phyloP scores from a whole-genome alignment of 1,140 invertebrate species.

The Lepidotrigona ventralis region DNA sequence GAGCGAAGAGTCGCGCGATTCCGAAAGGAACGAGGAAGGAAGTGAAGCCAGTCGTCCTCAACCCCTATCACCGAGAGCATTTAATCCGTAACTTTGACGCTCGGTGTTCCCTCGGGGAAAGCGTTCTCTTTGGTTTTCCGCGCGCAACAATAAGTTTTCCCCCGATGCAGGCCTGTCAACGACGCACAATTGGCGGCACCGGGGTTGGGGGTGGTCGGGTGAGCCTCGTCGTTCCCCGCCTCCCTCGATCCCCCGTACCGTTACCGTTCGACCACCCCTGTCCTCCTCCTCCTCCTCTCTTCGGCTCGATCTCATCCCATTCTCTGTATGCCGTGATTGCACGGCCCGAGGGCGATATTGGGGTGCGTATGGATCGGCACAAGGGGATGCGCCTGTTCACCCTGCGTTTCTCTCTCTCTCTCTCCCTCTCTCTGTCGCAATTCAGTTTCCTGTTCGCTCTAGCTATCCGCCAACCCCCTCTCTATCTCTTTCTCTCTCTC shows the following conservation, averaged over 20 bases:
- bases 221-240: constrained; percentile 28
- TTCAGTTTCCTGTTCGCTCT: neutral
- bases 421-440: neutral
- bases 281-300: constrained; percentile 60
- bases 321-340: constrained; percentile 78
- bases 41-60: constrained; percentile 22
- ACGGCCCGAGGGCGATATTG: constrained; percentile 76
- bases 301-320: constrained; percentile 73
- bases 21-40: constrained; percentile 29
- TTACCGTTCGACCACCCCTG: constrained; percentile 65
- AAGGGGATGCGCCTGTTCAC: constrained; percentile 57
- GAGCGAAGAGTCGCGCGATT: constrained; percentile 1
- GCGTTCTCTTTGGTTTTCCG: constrained; percentile 75
- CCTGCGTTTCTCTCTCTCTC: constrained; percentile 39
- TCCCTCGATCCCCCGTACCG: constrained; percentile 5
- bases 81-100: constrained; percentile 73
- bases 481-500: neutral
- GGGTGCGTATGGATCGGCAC: constrained; percentile 70
- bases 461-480: neutral
- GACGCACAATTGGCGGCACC: constrained; percentile 76
- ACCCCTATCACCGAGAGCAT: constrained; percentile 59
- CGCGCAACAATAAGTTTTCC: constrained; percentile 75
- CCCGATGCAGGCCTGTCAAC: constrained; percentile 75
- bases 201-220: constrained; percentile 49
- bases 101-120: constrained; percentile 58